Evolutionary conservation across 2,888 invertebrate species (phyloP).

Genomic region (Holacanthella duospinosa): DNA sequence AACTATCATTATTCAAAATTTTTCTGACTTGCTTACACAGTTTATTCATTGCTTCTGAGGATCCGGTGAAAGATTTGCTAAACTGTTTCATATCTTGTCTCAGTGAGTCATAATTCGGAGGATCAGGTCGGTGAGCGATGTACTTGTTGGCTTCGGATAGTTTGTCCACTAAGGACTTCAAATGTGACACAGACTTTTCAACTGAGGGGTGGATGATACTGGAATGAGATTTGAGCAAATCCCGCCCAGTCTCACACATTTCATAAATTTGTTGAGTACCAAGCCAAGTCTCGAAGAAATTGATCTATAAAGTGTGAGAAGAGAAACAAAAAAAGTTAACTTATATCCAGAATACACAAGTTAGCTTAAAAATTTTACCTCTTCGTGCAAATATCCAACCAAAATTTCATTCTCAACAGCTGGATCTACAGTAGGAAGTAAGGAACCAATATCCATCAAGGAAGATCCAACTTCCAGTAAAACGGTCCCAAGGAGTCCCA

Average conservation of each 20-base stretch:
- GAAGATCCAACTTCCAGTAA: constrained; percentile 24
- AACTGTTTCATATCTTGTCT: constrained; percentile 47
- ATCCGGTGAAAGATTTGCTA: constrained; percentile 41
- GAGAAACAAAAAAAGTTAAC: neutral
- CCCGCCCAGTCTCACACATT: constrained; percentile 20
- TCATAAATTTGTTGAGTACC: constrained; percentile 22
- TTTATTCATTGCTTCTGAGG: neutral
- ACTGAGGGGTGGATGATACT: constrained; percentile 8
- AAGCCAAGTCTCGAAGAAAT: constrained; percentile 27
- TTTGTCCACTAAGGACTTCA: constrained; percentile 4
- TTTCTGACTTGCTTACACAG: neutral
- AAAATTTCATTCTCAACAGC: constrained; percentile 65
- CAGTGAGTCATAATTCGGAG: constrained; percentile 32
- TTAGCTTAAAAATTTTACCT: constrained; percentile 45
- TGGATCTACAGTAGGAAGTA: constrained; percentile 66
- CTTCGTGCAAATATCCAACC: constrained; percentile 57
- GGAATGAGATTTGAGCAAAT: constrained; percentile 8
- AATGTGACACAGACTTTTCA: constrained; percentile 3
- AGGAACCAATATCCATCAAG: constrained; percentile 37
- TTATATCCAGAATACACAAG: neutral
- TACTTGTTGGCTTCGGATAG: constrained; percentile 21
- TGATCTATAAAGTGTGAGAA: constrained; percentile 25
- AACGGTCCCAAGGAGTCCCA: constrained; percentile 21
- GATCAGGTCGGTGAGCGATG: constrained; percentile 36
- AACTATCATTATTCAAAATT: neutral